Evolutionary conservation across 2,888 invertebrate species (phyloP).

Genomic region (Apamea sordens): DNA sequence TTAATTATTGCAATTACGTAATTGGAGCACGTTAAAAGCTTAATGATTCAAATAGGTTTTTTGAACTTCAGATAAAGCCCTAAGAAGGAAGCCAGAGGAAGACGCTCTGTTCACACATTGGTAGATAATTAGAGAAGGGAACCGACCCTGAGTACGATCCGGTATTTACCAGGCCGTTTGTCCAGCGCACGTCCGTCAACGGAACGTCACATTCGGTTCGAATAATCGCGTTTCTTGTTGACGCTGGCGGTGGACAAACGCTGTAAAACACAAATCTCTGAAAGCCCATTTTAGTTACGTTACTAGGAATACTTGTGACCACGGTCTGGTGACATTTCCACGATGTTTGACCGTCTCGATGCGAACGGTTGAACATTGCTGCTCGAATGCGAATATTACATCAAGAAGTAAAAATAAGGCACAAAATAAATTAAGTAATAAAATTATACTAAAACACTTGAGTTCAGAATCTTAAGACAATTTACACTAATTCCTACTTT

Average conservation of each 20-base stretch:
- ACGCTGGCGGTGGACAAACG: not conserved
- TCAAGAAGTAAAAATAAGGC: slow-evolving; percentile 24
- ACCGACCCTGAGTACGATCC: not conserved
- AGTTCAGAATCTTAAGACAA: slow-evolving; percentile 12
- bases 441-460: slow-evolving; percentile 7
- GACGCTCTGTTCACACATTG: not conserved
- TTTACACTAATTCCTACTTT: not conserved
- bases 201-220: not conserved
- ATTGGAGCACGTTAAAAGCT: not conserved
- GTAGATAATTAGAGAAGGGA: not conserved
- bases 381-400: not conserved
- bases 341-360: not conserved
- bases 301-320: not conserved
- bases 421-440: slow-evolving; percentile 11
- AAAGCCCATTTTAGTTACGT: not conserved
- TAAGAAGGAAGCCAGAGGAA: not conserved
- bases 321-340: not conserved
- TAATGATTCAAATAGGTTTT: not conserved
- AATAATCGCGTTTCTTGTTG: not conserved
- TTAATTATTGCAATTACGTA: slow-evolving; percentile 34
- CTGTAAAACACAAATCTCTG: not conserved
- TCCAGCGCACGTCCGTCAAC: not conserved
- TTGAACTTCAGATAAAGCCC: not conserved
- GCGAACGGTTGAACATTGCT: not conserved
- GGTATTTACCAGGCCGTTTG: not conserved